Evolutionary conservation across 2,113 vertebrate species (phyloP).

Genomic region (Cyprinus carpio): DNA sequence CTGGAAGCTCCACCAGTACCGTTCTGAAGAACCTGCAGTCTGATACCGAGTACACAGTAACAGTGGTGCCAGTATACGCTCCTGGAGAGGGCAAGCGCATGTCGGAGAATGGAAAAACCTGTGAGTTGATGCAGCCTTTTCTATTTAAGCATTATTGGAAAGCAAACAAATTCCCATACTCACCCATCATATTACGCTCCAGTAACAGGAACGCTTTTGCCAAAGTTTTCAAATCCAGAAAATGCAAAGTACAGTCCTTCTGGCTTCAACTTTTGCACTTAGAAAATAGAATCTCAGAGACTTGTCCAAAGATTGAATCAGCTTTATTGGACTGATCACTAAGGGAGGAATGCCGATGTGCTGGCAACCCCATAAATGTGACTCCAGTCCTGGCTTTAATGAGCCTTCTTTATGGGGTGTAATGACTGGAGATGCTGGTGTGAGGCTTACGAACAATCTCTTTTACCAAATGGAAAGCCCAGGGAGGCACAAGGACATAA

Average conservation of each 20-base stretch:
- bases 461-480: conserved; percentile 52
- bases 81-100: conserved; percentile 87
- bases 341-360: conserved; percentile 69
- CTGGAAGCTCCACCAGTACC: conserved; percentile 86
- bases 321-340: conserved; percentile 68
- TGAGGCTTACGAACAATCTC: conserved; percentile 62
- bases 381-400: conserved; percentile 68
- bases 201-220: not conserved
- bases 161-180: not conserved
- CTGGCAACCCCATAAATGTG: conserved; percentile 64
- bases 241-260: conserved; percentile 1
- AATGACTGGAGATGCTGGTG: conserved; percentile 66
- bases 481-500: conserved; percentile 64
- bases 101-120: conserved; percentile 88
- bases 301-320: conserved; percentile 66
- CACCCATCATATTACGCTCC: not conserved
- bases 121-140: conserved; percentile 76
- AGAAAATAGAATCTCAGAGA: conserved; percentile 56
- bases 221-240: not conserved
- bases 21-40: conserved; percentile 86
- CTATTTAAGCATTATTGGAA: not conserved
- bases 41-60: conserved; percentile 85
- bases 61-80: conserved; percentile 86
- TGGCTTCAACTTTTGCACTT: not conserved
- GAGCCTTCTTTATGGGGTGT: conserved; percentile 68